Base-by-base conservation (phyloP, 2,797 vertebrate genomes). In the Xenops minutus region DNA sequence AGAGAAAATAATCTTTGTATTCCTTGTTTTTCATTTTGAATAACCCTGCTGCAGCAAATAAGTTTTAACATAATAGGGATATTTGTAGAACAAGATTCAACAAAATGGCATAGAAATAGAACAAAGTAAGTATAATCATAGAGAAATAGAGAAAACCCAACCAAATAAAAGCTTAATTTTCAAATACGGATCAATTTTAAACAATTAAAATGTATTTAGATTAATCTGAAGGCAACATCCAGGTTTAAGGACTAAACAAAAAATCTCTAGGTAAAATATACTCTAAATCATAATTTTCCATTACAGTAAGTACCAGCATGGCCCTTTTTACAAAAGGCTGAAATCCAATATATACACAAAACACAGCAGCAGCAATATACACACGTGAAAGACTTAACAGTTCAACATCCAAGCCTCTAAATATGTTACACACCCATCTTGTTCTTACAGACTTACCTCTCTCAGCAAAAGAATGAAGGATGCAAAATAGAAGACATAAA, bases 401-500 rank as follows among this genome's bases (percentile, higher is more conserved):
- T 21, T 84, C 48, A 58, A 41, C 13, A 62, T 5, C 4, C 4
- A 85, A 89, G 18, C 19, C 54, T 68, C 43, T 64, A 27, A 74
- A 19, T 29, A 27, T 17, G 8, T 49, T 75, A 69, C 20, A 32
- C 9, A 58, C 6, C 41, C 30, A 16, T 32, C 15, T 12, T 48
- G 4, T 15, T 68, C n/a, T 39, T 16, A 13, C 1, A 63, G 32
- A 85, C 96, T 93, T 82, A 99, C 99, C 98, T 99, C 99, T 98
- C 99, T 97, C 85, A 99, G 98, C 36, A 99, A 92, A 62, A 99
- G 98, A 86, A 99, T 99, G 97, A 99, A 99, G 76, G 99, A 99
- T 51, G 99, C 99, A 15, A 99, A 99, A 97, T 99, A 99, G 97
- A 99, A 99, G 93, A 99, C 99, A 5, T 99, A 99, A 58, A 99